Evolutionary conservation across 2,797 vertebrate genomes (phyloP).

Genomic region (Ptychobarbus kaznakovi): DNA sequence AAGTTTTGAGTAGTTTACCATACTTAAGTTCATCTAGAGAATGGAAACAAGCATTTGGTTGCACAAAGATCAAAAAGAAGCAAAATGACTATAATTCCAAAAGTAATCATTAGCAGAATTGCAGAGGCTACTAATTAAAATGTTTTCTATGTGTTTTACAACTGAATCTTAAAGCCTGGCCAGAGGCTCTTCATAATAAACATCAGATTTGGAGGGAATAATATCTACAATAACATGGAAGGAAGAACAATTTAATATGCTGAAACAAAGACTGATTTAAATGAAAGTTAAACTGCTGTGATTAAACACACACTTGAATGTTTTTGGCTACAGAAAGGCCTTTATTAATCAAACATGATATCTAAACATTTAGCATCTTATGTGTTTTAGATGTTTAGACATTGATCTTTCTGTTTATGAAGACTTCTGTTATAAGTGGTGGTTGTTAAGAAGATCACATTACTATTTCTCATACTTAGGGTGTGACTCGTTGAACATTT

Average conservation of each 20-base stretch:
- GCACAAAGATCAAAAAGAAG: neutral
- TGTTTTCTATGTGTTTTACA: constrained; percentile 37
- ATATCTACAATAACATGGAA: neutral
- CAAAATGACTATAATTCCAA: constrained; percentile 4
- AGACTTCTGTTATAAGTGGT: neutral
- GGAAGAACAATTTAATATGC: neutral
- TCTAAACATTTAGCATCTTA: neutral
- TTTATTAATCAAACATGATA: constrained; percentile 33
- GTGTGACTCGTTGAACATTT: neutral
- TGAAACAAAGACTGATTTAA: constrained; percentile 11
- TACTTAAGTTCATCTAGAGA: neutral
- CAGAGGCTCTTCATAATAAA: neutral
- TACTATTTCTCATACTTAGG: neutral
- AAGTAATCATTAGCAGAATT: constrained; percentile 21
- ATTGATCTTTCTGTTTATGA: constrained; percentile 7
- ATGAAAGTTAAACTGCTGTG: constrained; percentile 15
- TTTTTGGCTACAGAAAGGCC: neutral
- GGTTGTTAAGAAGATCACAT: neutral
- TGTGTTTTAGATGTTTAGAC: constrained; percentile 1
- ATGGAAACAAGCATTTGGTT: neutral
- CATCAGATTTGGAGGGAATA: neutral
- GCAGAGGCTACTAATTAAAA: constrained; percentile 4
- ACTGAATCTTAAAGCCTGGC: constrained; percentile 2
- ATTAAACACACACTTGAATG: constrained; percentile 19
- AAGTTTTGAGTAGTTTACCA: neutral